Evolutionary conservation across 2,888 invertebrate species (phyloP).

Genomic region (Amiota mariae): DNA sequence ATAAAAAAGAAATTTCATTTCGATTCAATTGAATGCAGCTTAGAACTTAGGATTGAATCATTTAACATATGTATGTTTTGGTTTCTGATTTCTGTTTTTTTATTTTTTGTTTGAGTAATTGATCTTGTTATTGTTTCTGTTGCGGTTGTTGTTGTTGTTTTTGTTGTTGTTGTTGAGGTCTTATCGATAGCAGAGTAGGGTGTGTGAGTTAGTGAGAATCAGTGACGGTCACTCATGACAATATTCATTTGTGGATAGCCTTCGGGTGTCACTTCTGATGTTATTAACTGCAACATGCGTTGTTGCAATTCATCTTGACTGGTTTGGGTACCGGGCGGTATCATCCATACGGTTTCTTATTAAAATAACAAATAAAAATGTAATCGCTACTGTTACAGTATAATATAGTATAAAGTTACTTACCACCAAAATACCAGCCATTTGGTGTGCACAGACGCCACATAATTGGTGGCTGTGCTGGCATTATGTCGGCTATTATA

Average conservation of each 20-base stretch:
- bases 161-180: neutral
- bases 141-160: neutral
- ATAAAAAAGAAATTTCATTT: no score
- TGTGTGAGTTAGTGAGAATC: conserved; percentile 3
- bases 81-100: neutral
- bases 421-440: conserved; percentile 95
- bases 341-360: conserved; percentile 75
- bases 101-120: neutral
- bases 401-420: conserved; percentile 41
- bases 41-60: no score
- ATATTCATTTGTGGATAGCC: conserved; percentile 72
- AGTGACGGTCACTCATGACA: conserved; percentile 64
- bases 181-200: neutral
- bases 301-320: conserved; percentile 70
- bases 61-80: neutral
- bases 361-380: neutral
- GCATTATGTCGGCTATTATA: conserved; percentile 80
- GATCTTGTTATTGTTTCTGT: neutral
- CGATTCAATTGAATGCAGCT: no score
- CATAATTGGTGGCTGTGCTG: conserved; percentile 88
- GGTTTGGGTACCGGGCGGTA: conserved; percentile 69
- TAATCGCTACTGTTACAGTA: no score
- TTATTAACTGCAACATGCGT: conserved; percentile 72
- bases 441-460: conserved; percentile 92
- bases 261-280: conserved; percentile 68